These are phyloP conservation scores for Vulpes ferrilata DNA, from an alignment of 2,113 vertebrate species.

Conservation along the genomic window DNA sequence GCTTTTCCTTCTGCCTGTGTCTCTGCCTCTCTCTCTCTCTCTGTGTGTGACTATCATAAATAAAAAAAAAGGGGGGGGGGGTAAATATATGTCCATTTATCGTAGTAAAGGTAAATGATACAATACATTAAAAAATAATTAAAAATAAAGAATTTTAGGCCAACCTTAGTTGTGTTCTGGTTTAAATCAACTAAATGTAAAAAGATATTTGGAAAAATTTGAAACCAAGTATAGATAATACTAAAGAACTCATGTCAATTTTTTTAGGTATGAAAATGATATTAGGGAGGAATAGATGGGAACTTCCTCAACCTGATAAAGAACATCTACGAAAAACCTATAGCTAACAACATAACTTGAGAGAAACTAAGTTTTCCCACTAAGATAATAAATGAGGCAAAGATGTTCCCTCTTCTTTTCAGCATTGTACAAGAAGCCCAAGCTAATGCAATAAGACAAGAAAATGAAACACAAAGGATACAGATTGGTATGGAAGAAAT, in stretches of 20 bases:
- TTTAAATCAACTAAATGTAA: neutral
- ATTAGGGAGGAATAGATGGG: neutral
- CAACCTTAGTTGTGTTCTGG: neutral
- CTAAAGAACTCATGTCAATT: neutral
- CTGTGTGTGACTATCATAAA: too few relatives aligned
- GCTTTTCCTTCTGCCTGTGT: too few relatives aligned
- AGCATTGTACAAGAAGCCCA: neutral
- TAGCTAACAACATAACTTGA: neutral
- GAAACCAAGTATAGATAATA: neutral
- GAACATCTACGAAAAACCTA: neutral
- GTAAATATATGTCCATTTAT: neutral
- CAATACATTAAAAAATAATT: neutral
- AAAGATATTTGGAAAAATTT: neutral
- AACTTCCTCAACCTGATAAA: neutral
- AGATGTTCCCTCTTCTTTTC: neutral
- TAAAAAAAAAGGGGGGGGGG: too few relatives aligned
- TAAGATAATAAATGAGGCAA: neutral
- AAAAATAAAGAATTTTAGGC: neutral
- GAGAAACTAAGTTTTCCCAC: neutral
- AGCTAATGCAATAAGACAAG: neutral
- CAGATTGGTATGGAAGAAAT: neutral
- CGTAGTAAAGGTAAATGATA: neutral
- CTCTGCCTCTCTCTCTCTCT: too few relatives aligned
- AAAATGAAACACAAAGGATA: neutral
- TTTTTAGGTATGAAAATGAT: neutral